Base-by-base conservation (phyloP, 2,888 invertebrate species). In the Coenonympha glycerion region DNA sequence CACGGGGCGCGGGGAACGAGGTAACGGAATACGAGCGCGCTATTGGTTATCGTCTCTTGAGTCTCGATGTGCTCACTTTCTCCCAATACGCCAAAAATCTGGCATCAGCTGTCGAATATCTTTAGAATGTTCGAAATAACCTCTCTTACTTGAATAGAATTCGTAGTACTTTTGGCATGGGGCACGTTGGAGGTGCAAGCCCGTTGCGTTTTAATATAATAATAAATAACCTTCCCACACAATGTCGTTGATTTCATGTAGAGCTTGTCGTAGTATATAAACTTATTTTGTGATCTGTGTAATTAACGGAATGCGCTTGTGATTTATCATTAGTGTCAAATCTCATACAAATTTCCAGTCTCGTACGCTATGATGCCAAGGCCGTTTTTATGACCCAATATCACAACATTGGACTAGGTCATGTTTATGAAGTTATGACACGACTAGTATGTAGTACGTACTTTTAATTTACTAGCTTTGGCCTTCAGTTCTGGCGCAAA, bases 371-470 rank as follows among this genome's bases (percentile, higher is more conserved):
- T 19, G 13, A 11, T 37, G 37, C 37, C 37, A 37, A 13, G 24
- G 37, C 15, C 37, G 15, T 37, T 39, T 39, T 39, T 24, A 39
- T 24, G 37, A 39, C 15, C 37, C 37, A 49, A 52, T 52, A 49
- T 44, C 55, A 49, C 41, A 47, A 24, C 34, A n/a, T 28, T 36
- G 16, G 26, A 16, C 31, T 48, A 47, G 47, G 41, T 55, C 54
- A 48, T 54, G 54, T 3, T 13, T 19, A 36, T 39, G 37, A 39
- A 13, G n/a, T n/a, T n/a, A n/a, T n/a, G n/a, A n/a, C n/a, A n/a
- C n/a, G n/a, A n/a, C n/a, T n/a, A n/a, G n/a, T n/a, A n/a, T n/a
- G n/a, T n/a, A n/a, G n/a, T n/a, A n/a, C n/a, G n/a, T n/a, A n/a
- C n/a, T n/a, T n/a, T n/a, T n/a, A n/a, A n/a, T n/a, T n/a, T n/a